Evolutionary conservation across 1,140 invertebrate species (phyloP), one percentile per base, ranked within the genome.

Genomic region (Magallana gigas): DNA sequence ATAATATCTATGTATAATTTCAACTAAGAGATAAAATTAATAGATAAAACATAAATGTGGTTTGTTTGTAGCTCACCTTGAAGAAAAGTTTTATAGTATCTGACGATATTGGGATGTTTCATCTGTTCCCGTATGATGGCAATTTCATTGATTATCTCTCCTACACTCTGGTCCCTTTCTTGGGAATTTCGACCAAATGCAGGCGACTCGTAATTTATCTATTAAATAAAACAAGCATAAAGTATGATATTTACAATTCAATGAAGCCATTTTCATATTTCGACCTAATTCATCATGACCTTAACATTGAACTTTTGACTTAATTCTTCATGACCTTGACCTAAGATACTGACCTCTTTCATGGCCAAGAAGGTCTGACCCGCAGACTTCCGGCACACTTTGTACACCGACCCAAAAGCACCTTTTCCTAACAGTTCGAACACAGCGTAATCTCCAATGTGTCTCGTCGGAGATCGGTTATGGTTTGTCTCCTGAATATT

Each of bases 391-490:
- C 95, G 95, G 60, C 93, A 92, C 8, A 95, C 95, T 92, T 95
- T 95, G 87, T 95, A 95, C 8, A 95, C 95, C 80, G 93, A 94
- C 5, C 95, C 95, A 91, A 95, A 95, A 8, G 95, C 95, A 12
- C 95, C 95, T n/a, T 92, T 92, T 5, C 95, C 95, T 23, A 95
- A 89, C 56, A 94, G 90, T 90, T 95, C 95, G 89, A 95, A 93
- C n/a, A 95, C 93, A 59, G 93, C 94, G 89, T 95, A 95, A 7
- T 95, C 95, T 8, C 93, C 93, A n/a, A 95, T 94, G 89, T 92
- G 93, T n/a, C 93, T 90, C 56, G 91, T 93, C 0, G 95, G 93
- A n/a, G 88, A 91, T 84, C 92, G 90, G 86, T 94, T 92, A 84
- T 95, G 94, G 87, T 95, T 95, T 2, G 93, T 92, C 57, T 92